Base-by-base conservation (phyloP, 2,888 invertebrate species). In the Catocala sponsa region DNA sequence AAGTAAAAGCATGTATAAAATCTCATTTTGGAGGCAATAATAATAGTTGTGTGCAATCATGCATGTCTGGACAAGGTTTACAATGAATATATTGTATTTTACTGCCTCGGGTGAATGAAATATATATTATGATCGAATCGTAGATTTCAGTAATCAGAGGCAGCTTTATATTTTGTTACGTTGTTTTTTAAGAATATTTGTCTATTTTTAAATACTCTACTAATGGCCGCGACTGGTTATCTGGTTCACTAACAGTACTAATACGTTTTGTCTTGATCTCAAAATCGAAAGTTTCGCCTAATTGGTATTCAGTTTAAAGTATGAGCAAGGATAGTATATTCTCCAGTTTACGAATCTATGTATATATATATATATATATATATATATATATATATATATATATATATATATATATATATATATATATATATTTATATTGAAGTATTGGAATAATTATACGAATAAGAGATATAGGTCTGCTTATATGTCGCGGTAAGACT, bases 121-220 rank as follows among this genome's bases (percentile, higher is more conserved):
- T 50, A 50, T 41, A 12, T 53, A 50, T 68, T 53, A 50, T 68
- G 53, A 61, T 44, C 55, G 11, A 55, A 68, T 42, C 33, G 42
- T 25, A 25, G 25, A 25, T 25, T 7, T 38, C 51, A 61, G 12
- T 53, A 59, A 15, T 59, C 35, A 58, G 43, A 56, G 72, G 73
- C 74, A 76, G 70, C 74, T 76, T 67, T 70, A 65, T 73, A 63
- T 70, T 74, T 76, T 65, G 53, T 74, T 67, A 76, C 32, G 15
- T 15, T 48, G n/a, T 64, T 62, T 63, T 65, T 72, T 63, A 63
- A 59, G 55, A 58, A 52, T 49, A 52, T 47, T 57, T 50, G 10
- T n/a, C 11, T 53, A 43, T 58, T 55, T 69, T 63, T 53, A 33
- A 49, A 53, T 13, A 15, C 13, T 49, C 41, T 53, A 50, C 25